A percentile compares a stretch with the other conserved stretches of the same genome.
Conservation (phyloP, 2,113 vertebrate genomes). For the Ammospiza nelsoni region DNA sequence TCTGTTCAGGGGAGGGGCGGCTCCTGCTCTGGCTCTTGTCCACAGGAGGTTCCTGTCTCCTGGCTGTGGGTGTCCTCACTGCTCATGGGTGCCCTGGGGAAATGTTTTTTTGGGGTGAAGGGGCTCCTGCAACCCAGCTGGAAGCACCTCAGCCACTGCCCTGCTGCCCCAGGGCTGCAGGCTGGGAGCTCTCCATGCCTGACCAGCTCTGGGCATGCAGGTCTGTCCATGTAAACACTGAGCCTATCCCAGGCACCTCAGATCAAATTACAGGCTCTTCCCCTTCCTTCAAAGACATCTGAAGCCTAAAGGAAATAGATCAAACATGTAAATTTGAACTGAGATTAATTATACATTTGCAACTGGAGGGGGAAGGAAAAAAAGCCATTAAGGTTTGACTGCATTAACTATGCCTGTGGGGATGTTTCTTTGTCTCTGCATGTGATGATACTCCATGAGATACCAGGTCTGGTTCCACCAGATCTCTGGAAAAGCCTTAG, state of each 20-base stretch:
- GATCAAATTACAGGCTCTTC: background rate
- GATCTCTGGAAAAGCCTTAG: conserved; percentile 43
- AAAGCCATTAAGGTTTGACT: conserved; percentile 4
- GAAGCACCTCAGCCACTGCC: background rate
- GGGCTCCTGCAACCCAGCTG: background rate
- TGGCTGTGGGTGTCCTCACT: background rate
- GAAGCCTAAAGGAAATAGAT: conserved; percentile 40
- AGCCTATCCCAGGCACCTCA: background rate
- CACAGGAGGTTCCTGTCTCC: background rate
- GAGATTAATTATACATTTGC: conserved; percentile 44
- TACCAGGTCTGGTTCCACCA: conserved; percentile 31
- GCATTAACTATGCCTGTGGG: background rate
- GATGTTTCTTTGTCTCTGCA: conserved; percentile 39
- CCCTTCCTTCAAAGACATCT: conserved; percentile 8
- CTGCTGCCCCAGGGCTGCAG: background rate
- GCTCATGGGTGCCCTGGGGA: background rate
- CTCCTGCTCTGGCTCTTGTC: background rate
- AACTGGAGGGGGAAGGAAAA: background rate
- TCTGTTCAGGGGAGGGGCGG: background rate
- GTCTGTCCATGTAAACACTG: rapidly evolving
- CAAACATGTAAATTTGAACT: conserved; percentile 46
- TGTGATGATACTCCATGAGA: background rate
- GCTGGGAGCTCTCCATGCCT: background rate
- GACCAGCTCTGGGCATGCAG: background rate
- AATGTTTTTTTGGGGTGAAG: background rate